Evolutionary conservation across 1,140 invertebrate genomes (phyloP).

Genomic region (Thalassaphorura encarpata): DNA sequence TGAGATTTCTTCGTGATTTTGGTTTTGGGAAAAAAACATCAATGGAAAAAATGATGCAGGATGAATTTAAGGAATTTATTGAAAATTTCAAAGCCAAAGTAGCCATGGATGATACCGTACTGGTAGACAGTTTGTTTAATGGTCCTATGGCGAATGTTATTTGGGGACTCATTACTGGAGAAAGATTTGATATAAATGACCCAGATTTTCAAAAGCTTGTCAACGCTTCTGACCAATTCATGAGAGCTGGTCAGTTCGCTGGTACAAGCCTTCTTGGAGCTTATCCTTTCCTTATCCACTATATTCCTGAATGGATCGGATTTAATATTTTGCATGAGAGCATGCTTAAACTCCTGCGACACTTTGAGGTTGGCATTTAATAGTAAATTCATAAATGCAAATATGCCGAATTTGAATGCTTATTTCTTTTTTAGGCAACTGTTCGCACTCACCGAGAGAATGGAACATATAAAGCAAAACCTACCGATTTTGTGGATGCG

Average conservation of each 20-base stretch:
- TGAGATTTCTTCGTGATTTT: not conserved
- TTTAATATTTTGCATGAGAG: not conserved
- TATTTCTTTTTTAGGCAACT: not conserved
- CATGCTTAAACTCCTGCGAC: not conserved
- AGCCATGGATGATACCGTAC: not conserved
- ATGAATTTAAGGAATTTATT: not conserved
- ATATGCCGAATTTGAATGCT: too few relatives aligned
- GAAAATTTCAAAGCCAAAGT: not conserved
- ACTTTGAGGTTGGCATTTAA: not conserved
- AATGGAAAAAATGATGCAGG: not conserved
- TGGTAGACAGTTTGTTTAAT: not conserved
- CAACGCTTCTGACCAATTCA: not conserved
- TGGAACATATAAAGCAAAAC: not conserved
- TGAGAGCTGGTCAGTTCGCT: not conserved
- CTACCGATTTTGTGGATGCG: conserved; percentile 8
- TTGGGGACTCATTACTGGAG: not conserved
- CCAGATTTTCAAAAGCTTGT: not conserved
- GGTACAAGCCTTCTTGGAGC: not conserved
- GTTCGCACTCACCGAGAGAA: not conserved
- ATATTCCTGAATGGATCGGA: not conserved
- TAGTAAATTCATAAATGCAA: not conserved
- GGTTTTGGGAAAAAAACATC: conserved; percentile 4
- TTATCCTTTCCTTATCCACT: not conserved
- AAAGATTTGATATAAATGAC: not conserved
- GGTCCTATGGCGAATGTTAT: not conserved